A percentile compares a stretch with the other conserved stretches of the same genome.
These are phyloP conservation scores for Cirrhinus mrigala DNA, from an alignment of 2,797 vertebrate species.

Conservation along the genomic window DNA sequence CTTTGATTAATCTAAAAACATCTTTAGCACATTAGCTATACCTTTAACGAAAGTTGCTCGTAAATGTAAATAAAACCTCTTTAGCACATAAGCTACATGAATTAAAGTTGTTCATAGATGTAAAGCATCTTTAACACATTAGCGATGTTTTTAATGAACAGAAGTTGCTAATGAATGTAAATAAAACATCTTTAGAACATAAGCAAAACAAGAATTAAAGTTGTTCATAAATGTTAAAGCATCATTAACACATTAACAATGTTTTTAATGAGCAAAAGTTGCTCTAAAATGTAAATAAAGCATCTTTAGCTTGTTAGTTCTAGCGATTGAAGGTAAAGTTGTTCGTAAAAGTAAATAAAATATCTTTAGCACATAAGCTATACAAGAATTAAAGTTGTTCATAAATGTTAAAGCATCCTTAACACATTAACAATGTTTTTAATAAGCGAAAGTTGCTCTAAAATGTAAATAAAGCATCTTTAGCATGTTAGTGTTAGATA, in stretches of 20 bases:
- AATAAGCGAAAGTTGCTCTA: neutral
- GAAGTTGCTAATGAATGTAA: neutral
- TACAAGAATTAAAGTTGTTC: neutral
- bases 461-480: neutral
- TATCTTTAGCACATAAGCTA: neutral
- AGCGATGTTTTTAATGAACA: no score
- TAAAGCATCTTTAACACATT: no score
- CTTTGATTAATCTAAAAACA: no score
- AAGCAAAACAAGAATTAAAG: neutral
- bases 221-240: neutral
- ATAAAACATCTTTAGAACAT: neutral
- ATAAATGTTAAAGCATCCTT: neutral
- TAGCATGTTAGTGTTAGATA: neutral
- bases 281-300: constrained; percentile 9
- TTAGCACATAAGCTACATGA: no score
- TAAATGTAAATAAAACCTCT: neutral
- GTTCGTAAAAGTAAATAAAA: neutral
- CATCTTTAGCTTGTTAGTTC: no score
- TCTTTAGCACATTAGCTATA: no score
- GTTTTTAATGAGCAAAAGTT: neutral
- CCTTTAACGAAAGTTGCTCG: neutral
- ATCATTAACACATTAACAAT: neutral
- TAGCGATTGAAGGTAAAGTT: neutral
- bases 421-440: neutral
- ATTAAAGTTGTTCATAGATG: neutral